Evolutionary conservation across 2,113 vertebrate genomes (phyloP).

Genomic region (Phyllostomus discolor): DNA sequence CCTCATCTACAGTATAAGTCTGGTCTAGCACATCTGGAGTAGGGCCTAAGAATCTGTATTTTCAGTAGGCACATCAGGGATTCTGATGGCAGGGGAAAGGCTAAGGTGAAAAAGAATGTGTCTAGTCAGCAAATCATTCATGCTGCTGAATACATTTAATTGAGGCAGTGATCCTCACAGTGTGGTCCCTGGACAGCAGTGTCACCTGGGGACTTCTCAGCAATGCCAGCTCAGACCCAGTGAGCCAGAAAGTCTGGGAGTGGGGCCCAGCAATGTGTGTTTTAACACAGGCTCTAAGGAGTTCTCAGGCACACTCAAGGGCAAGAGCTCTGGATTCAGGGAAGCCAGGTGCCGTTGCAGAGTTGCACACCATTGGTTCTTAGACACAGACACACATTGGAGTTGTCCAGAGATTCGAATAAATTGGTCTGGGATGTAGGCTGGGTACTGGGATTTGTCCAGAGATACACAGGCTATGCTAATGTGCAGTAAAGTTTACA

Average conservation of each 20-base stretch:
- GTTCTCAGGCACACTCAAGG: not conserved
- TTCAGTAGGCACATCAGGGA: not conserved
- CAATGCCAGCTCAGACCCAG: not conserved
- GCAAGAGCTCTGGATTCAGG: not conserved
- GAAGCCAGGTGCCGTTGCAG: accelerated
- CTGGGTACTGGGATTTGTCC: not conserved
- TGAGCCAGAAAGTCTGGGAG: not conserved
- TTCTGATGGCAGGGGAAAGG: not conserved
- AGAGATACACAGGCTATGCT: not conserved
- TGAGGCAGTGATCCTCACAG: not conserved
- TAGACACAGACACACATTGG: not conserved
- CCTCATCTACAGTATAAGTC: not conserved
- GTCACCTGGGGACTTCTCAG: not conserved
- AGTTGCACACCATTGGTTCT: not conserved
- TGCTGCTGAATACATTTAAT: not conserved
- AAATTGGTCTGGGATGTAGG: not conserved
- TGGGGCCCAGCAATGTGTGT: not conserved
- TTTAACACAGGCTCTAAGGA: not conserved
- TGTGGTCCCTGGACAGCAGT: not conserved
- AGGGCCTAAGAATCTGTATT: not conserved
- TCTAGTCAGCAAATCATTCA: not conserved
- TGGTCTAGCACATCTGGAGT: not conserved
- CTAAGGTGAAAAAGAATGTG: not conserved
- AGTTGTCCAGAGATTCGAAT: not conserved
- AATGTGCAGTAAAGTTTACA: not conserved